phyloP scores from a whole-genome alignment of 1,140 invertebrate species.

The Oryctes rhinoceros region DNA sequence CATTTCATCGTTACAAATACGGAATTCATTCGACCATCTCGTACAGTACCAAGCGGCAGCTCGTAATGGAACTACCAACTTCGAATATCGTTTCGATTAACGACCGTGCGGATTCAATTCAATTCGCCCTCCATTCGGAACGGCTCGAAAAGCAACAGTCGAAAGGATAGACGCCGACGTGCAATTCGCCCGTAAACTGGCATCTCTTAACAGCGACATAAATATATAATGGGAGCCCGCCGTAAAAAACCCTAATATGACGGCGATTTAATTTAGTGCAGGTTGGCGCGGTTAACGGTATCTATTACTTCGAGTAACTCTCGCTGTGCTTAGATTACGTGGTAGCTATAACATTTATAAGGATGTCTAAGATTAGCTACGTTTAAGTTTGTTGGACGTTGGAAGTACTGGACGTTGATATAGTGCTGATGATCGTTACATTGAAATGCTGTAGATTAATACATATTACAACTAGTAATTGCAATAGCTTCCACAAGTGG shows the following conservation, averaged over 20 bases:
- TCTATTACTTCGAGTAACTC: background rate
- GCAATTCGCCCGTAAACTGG: background rate
- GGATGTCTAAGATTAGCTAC: background rate
- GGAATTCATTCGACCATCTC: too few species aligned
- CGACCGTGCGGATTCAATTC: background rate
- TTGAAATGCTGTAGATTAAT: too few species aligned
- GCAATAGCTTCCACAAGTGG: too few species aligned
- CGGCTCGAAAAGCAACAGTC: background rate
- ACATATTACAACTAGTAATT: too few species aligned
- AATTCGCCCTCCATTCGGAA: background rate
- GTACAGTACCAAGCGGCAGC: too few species aligned
- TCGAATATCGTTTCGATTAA: conserved; percentile 7
- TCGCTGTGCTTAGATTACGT: background rate
- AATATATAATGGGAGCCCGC: background rate
- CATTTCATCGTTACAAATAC: too few species aligned
- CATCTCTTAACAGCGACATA: conserved; percentile 15
- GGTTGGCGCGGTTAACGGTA: background rate
- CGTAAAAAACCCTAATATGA: conserved; percentile 1
- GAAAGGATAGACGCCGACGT: background rate
- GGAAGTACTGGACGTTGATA: too few species aligned
- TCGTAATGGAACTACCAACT: too few species aligned
- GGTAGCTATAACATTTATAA: background rate
- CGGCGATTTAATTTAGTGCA: conserved; percentile 10
- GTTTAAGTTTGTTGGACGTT: background rate
- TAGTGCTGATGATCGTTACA: too few species aligned